phyloP scores from a whole-genome alignment of 1,140 invertebrate species.

The Drosophila bipectinata region DNA sequence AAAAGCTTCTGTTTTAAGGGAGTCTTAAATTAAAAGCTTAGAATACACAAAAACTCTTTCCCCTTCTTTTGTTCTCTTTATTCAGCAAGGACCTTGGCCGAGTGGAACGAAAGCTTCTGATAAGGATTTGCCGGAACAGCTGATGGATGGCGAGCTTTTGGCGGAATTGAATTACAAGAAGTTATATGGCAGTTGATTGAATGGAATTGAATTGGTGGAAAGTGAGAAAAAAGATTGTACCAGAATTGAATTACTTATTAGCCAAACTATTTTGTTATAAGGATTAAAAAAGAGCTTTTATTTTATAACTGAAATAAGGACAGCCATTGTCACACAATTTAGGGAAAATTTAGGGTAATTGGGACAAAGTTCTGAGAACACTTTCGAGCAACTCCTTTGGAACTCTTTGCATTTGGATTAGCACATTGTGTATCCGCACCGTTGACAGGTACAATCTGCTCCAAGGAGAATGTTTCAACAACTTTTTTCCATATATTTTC shows the following conservation, averaged over 20 bases:
- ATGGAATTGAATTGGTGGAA: slow-evolving; percentile 13
- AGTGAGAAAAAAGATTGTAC: slow-evolving; percentile 2
- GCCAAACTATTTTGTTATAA: background rate
- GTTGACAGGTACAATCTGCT: slow-evolving; percentile 25
- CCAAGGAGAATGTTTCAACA: background rate
- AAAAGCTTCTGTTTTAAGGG: slow-evolving; percentile 35
- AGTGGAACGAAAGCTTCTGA: slow-evolving; percentile 32
- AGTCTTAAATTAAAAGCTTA: slow-evolving; percentile 3
- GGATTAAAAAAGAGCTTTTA: too few species aligned
- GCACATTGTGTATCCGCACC: slow-evolving; percentile 6
- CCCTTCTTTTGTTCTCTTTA: slow-evolving; percentile 1
- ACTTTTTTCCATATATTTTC: slow-evolving; percentile 25
- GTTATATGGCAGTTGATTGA: background rate
- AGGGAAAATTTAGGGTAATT: too few species aligned
- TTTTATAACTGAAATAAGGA: too few species aligned
- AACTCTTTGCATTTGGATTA: background rate
- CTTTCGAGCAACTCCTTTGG: background rate
- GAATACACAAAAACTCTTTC: slow-evolving; percentile 2
- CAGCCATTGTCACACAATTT: too few species aligned
- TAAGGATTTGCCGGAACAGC: slow-evolving; percentile 41
- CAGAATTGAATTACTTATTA: background rate
- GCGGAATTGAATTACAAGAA: background rate
- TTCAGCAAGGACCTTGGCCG: slow-evolving; percentile 25
- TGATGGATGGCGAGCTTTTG: slow-evolving; percentile 36
- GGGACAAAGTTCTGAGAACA: too few species aligned